Conservation (phyloP, 2,888 invertebrate genomes). For the Pediacus dermestoides region DNA sequence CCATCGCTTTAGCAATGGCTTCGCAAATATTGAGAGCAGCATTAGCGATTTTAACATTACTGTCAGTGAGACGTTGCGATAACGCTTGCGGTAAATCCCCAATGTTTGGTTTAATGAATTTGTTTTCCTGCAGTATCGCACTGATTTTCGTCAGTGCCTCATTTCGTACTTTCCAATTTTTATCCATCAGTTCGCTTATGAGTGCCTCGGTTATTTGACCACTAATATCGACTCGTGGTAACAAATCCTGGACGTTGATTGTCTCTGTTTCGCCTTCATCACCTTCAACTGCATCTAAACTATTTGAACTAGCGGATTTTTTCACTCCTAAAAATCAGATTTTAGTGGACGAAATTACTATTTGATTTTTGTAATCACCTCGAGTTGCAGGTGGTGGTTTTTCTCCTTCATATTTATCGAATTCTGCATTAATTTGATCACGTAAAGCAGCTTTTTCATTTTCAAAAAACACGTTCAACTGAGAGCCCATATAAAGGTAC, state of each 20-base stretch:
- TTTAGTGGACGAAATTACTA: no score
- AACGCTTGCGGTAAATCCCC: constrained; percentile 82
- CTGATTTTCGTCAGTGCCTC: constrained; percentile 73
- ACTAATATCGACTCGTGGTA: constrained; percentile 78
- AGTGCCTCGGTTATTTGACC: constrained; percentile 77
- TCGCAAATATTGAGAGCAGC: constrained; percentile 81
- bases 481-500: constrained; percentile 77
- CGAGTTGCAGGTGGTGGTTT: constrained; percentile 72
- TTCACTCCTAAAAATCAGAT: constrained; percentile 27
- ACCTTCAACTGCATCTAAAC: constrained; percentile 50
- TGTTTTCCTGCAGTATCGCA: constrained; percentile 68
- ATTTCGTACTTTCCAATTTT: constrained; percentile 89
- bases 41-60: constrained; percentile 88
- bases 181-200: constrained; percentile 77
- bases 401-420: constrained; percentile 75
- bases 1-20: constrained; percentile 77
- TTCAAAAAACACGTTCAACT: constrained; percentile 75
- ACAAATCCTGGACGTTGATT: constrained; percentile 62
- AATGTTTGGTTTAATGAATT: constrained; percentile 76
- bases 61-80: constrained; percentile 75
- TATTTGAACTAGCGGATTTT: constrained; percentile 56
- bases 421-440: constrained; percentile 80
- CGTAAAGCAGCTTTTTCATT: constrained; percentile 80
- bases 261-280: constrained; percentile 45
- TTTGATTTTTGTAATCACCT: constrained; percentile 51